Conservation (phyloP, 2,797 vertebrate species). For the Uromys caudimaculatus region DNA sequence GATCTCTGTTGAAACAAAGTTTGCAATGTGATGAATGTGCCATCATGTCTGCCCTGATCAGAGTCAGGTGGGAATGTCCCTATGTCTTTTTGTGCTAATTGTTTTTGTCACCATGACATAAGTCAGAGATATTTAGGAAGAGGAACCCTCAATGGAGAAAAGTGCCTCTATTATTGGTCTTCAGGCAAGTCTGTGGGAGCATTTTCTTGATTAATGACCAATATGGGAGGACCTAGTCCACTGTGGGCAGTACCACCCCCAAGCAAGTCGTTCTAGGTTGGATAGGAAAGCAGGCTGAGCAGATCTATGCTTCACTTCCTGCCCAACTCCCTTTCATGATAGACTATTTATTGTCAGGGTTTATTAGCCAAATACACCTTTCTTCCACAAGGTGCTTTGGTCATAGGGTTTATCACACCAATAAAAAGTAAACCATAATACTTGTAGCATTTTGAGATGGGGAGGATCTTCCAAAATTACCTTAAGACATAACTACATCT, state of each 20-base stretch:
- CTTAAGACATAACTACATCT: constrained; percentile 4
- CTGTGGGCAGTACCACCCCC: background rate
- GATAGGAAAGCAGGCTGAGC: background rate
- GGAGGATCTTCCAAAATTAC: background rate
- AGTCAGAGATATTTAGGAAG: background rate
- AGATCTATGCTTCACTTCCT: background rate
- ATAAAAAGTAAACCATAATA: background rate
- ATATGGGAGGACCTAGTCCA: background rate
- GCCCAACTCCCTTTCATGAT: background rate
- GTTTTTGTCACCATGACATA: background rate
- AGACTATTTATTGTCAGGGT: background rate
- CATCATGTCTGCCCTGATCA: background rate
- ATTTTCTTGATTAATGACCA: background rate
- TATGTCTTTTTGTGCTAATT: background rate
- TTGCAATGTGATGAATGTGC: background rate
- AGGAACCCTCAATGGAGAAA: background rate
- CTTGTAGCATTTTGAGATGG: background rate
- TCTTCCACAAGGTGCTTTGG: background rate
- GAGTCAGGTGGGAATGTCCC: background rate
- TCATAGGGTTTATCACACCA: background rate
- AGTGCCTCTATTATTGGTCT: background rate
- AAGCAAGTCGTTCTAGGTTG: background rate
- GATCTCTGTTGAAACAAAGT: background rate
- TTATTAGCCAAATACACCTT: background rate
- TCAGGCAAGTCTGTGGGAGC: background rate